Base-by-base conservation (phyloP, 2,888 invertebrate species). In the Tachina fera region DNA sequence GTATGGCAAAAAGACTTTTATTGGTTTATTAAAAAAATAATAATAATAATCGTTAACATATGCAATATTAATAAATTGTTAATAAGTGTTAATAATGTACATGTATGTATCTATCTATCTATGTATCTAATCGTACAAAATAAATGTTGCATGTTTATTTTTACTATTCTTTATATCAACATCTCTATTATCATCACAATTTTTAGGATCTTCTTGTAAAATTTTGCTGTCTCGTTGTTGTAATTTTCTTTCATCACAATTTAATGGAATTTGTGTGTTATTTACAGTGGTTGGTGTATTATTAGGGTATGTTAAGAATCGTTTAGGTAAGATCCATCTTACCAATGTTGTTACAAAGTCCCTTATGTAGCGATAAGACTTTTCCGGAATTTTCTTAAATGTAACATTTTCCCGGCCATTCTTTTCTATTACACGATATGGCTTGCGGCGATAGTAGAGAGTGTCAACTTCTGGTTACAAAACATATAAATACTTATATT, bases 291-390 rank as follows among this genome's bases (percentile, higher is more conserved):
- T 47, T 45, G 65, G 13, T 82, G 78, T 49, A 72, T 51, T 39
- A 51, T 31, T 31, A 31, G 0, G 6, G 31, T 60, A 65, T 45
- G 70, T 80, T 74, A 87, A 16, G 83, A 74, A 87, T 78, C 74
- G 76, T 60, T 84, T 79, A 53, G 85, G 87, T 16, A 87, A 70
- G 72, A 87, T 76, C 60, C 81, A 81, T 83, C 98, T 98, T 88
- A 99, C 97, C 90, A 98, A 94, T 0, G 97, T 97, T 41, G 97
- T 97, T 93, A 97, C 97, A 90, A 96, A 95, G 92, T 97, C 97
- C 91, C 96, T 96, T 71, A 96, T 94, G 90, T 96, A 97, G 75
- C 96, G 95, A 90, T 96, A 92, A 43, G 96, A 95, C 81, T 96
- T 95, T 92, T 94, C 87, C 19, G 97, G 93, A 61, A 93, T 90